A percentile compares a stretch with the other conserved stretches of the same genome.
phyloP scores from a whole-genome alignment of 1,140 invertebrate genomes.

The Aphelenchoides fujianensis region DNA sequence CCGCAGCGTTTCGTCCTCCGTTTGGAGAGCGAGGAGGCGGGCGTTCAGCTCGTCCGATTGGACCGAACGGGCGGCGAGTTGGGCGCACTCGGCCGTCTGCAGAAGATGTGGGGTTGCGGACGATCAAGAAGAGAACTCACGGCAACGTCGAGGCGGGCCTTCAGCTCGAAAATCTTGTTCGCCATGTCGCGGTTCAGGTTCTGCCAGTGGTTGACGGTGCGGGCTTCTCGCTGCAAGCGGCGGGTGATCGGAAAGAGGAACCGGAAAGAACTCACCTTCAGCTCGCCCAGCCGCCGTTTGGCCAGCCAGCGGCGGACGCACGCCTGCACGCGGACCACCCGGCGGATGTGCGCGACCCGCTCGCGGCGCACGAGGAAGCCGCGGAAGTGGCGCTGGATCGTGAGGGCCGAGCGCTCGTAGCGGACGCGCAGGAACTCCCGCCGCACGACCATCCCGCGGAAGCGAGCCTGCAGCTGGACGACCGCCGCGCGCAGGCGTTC shows the following conservation, averaged over 20 bases:
- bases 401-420: slow-evolving; percentile 69
- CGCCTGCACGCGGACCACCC: slow-evolving; percentile 80
- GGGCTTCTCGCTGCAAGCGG: slow-evolving; percentile 76
- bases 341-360: slow-evolving; percentile 69
- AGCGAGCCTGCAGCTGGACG: slow-evolving; percentile 69
- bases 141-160: slow-evolving; percentile 82
- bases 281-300: slow-evolving; percentile 73
- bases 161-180: slow-evolving; percentile 94
- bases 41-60: slow-evolving; percentile 22
- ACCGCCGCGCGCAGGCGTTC: slow-evolving; percentile 69
- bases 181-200: slow-evolving; percentile 91
- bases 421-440: slow-evolving; percentile 60
- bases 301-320: slow-evolving; percentile 75
- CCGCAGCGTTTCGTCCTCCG: not conserved
- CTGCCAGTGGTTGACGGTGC: slow-evolving; percentile 88
- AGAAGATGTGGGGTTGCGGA: not conserved
- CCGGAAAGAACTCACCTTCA: no score
- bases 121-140: slow-evolving; percentile 16
- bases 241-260: no score
- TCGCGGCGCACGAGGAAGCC: slow-evolving; percentile 74
- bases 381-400: slow-evolving; percentile 74
- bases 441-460: slow-evolving; percentile 38
- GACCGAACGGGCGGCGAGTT: slow-evolving; percentile 17
- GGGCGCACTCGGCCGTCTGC: slow-evolving; percentile 19
- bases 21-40: not conserved